A percentile compares a stretch with the other conserved stretches of the same genome.
phyloP scores from a whole-genome alignment of 92 coral and sea anemone genomes.

The Palythoa grandiflora region DNA sequence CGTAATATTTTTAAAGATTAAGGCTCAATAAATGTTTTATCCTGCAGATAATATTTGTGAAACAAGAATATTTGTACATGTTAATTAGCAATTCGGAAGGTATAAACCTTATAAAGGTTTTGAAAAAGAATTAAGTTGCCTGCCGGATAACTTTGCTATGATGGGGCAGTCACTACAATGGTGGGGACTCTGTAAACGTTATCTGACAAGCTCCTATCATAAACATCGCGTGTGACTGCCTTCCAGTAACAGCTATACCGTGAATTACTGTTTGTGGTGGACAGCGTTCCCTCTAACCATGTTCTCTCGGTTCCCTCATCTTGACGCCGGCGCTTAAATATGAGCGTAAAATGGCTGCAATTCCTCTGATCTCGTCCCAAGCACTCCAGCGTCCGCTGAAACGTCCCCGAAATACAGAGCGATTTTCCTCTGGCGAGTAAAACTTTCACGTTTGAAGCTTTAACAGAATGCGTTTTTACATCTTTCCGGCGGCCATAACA shows the following conservation, averaged over 20 bases:
- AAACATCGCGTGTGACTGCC: slow-evolving; percentile 7
- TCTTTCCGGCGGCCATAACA: background rate
- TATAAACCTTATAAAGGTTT: no score
- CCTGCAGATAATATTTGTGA: no score
- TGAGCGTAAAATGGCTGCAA: slow-evolving; percentile 3
- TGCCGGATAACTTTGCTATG: background rate
- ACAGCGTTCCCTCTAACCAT: slow-evolving; percentile 16
- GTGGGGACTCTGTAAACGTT: background rate
- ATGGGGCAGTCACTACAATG: slow-evolving; percentile 28
- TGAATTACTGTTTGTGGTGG: background rate
- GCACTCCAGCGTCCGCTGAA: slow-evolving; percentile 1
- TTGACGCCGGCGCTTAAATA: background rate
- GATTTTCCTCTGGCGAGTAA: background rate
- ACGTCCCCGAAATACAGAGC: slow-evolving; percentile 22
- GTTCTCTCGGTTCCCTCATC: background rate
- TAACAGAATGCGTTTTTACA: background rate
- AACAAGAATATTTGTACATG: no score
- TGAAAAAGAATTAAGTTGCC: no score
- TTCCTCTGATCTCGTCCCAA: background rate
- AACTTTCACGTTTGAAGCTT: slow-evolving; percentile 10
- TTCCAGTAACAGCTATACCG: slow-evolving; percentile 31
- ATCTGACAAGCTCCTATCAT: background rate
- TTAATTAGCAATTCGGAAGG: no score
- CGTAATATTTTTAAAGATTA: no score
- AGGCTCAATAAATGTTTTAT: no score